Conservation (phyloP, 2,113 vertebrate species). For the Ivindomyrus marchei region DNA sequence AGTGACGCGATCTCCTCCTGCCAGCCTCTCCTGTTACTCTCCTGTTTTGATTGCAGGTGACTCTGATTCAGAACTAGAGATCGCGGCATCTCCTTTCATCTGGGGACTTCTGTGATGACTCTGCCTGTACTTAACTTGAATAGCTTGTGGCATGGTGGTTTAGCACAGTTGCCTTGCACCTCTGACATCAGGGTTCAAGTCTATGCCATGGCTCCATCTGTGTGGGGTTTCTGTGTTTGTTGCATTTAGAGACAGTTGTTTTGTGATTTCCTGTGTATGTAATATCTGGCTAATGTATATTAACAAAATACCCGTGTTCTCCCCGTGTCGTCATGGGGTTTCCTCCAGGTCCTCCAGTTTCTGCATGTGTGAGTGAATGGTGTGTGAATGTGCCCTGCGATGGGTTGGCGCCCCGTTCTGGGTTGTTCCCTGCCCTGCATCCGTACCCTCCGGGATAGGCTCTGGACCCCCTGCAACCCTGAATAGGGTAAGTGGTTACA, state of each 20-base stretch:
- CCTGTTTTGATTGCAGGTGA: not conserved
- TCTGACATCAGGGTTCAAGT: not conserved
- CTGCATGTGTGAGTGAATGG: not conserved
- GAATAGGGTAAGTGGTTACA: not conserved
- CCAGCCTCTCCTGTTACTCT: not conserved
- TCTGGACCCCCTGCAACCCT: not conserved
- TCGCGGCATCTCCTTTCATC: not conserved
- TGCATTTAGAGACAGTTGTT: not conserved
- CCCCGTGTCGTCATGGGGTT: not conserved
- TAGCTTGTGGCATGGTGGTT: not conserved
- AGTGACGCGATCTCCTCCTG: not conserved
- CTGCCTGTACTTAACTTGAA: not conserved
- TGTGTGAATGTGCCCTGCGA: not conserved
- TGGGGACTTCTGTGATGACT: not conserved
- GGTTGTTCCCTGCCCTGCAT: not conserved
- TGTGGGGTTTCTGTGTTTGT: not conserved
- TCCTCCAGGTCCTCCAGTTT: not conserved
- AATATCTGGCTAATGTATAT: not conserved
- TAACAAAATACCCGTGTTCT: not conserved
- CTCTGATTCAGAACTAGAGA: not conserved
- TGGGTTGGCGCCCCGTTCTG: not conserved
- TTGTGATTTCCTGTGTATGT: not conserved
- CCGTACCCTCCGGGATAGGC: not conserved
- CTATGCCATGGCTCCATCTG: not conserved
- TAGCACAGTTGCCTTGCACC: not conserved